phyloP scores from a whole-genome alignment of 2,888 invertebrate genomes.

The Mimachlamys varia region DNA sequence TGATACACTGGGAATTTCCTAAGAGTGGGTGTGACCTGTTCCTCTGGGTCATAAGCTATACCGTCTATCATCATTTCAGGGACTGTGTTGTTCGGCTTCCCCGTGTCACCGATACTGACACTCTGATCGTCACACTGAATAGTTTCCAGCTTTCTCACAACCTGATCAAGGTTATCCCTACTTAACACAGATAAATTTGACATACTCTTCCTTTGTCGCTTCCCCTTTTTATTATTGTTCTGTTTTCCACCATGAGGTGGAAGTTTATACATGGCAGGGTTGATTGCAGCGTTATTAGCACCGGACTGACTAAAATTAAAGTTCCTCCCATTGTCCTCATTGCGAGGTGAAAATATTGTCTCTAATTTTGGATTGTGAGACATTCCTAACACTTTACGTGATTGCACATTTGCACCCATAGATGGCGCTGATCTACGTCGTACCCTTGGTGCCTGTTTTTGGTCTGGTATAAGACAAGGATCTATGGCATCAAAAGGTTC shows the following conservation, averaged over 20 bases:
- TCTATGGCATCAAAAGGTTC: constrained; percentile 82
- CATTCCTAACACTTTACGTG: constrained; percentile 44
- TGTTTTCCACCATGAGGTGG: constrained; percentile 42
- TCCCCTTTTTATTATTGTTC: constrained; percentile 12
- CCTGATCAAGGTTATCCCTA: constrained; percentile 53
- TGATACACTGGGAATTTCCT: constrained; percentile 72
- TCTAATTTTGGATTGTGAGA: constrained; percentile 58
- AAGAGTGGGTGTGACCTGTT: constrained; percentile 59
- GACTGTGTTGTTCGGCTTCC: neutral
- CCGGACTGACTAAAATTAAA: constrained; percentile 36
- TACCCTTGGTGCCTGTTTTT: constrained; percentile 57
- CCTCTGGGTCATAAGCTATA: constrained; percentile 38
- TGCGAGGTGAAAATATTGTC: constrained; percentile 64
- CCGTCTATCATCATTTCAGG: constrained; percentile 37
- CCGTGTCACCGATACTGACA: neutral
- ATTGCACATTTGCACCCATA: constrained; percentile 46
- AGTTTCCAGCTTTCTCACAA: constrained; percentile 51
- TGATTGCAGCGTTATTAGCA: constrained; percentile 39
- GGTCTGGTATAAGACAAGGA: constrained; percentile 53
- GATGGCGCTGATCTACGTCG: constrained; percentile 70
- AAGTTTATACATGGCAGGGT: constrained; percentile 11
- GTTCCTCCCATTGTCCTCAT: constrained; percentile 28
- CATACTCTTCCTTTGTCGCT: neutral
- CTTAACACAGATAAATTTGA: constrained; percentile 43
- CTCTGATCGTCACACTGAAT: constrained; percentile 13